phyloP scores from a whole-genome alignment of 2,113 vertebrate species.

The Vanacampus margaritifer region DNA sequence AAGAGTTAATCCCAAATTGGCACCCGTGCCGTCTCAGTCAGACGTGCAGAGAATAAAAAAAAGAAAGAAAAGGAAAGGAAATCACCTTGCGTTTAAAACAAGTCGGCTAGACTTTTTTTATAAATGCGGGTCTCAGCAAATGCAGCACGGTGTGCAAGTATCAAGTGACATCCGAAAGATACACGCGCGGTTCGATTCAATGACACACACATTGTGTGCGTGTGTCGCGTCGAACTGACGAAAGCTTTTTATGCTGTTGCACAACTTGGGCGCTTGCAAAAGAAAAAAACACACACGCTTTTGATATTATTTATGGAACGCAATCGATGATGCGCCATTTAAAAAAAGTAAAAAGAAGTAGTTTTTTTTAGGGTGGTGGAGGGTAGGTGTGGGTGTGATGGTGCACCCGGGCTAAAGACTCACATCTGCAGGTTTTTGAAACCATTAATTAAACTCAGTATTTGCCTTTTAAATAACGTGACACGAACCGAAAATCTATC shows the following conservation, averaged over 20 bases:
- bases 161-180: background rate
- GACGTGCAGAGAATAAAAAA: conserved; percentile 63
- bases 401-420: too few species aligned
- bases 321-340: background rate
- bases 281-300: background rate
- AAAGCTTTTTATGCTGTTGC: conserved; percentile 35
- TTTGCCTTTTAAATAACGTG: background rate
- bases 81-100: conserved; percentile 33
- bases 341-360: background rate
- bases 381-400: too few species aligned
- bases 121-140: too few species aligned
- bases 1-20: conserved; percentile 74
- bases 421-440: too few species aligned
- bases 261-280: conserved; percentile 43
- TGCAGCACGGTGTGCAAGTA: background rate
- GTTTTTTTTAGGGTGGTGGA: too few species aligned
- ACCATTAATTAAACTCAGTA: too few species aligned
- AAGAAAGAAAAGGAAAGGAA: conserved; percentile 16
- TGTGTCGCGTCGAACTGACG: conserved; percentile 39
- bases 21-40: conserved; percentile 54
- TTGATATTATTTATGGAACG: conserved; percentile 46
- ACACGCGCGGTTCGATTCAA: background rate
- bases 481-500: background rate
- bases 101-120: too few species aligned
- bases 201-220: background rate